Evolutionary conservation across 64 coral and sea anemone species (phyloP).

Genomic region (Stylophora pistillata): DNA sequence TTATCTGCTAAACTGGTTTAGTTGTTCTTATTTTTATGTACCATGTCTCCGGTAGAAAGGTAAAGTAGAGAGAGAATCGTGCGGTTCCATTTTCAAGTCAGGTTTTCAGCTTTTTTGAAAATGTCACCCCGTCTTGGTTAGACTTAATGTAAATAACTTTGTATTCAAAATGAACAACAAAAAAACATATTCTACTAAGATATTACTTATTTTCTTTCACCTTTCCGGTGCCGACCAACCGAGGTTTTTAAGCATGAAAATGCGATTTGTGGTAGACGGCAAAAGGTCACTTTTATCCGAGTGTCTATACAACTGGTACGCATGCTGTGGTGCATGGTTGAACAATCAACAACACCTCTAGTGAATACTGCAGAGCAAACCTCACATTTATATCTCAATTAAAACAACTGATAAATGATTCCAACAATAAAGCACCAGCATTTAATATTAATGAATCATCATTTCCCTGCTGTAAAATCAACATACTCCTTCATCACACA

Average conservation of each 20-base stretch:
- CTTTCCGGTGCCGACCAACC: slow-evolving; percentile 46
- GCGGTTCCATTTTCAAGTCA: too few relatives aligned
- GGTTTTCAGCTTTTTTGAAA: not conserved
- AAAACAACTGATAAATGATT: not conserved
- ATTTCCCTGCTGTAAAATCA: not conserved
- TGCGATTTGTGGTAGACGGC: slow-evolving; percentile 18
- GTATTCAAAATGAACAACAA: not conserved
- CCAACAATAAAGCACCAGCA: not conserved
- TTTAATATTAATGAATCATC: not conserved
- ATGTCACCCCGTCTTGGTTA: not conserved
- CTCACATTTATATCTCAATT: not conserved
- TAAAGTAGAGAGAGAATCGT: too few relatives aligned
- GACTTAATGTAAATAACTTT: not conserved
- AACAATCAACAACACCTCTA: not conserved
- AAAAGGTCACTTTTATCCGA: slow-evolving; percentile 5
- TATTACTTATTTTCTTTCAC: slow-evolving; percentile 7
- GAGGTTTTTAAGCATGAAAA: slow-evolving; percentile 40
- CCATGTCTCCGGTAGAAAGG: too few relatives aligned
- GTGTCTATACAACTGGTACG: not conserved
- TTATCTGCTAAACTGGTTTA: not conserved
- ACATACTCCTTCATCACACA: too few relatives aligned
- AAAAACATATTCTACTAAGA: not conserved
- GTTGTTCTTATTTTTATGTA: not conserved
- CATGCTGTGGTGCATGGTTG: slow-evolving; percentile 2
- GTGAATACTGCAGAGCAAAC: not conserved